These are phyloP conservation scores for Gallinago paraguaiae DNA, from an alignment of 2,113 vertebrate genomes.

Conservation along the genomic window DNA sequence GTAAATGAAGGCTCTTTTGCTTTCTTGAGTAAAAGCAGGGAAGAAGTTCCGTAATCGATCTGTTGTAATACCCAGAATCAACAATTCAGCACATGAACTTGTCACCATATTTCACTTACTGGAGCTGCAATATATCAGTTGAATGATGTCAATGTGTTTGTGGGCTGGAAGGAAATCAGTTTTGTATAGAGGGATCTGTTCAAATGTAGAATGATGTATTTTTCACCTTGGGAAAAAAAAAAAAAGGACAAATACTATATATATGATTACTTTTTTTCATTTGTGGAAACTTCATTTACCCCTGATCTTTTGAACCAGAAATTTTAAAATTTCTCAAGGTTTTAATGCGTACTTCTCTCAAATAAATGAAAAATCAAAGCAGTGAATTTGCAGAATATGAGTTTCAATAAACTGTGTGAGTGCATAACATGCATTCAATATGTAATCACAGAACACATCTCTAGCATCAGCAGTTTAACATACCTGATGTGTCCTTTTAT, in stretches of 20 bases:
- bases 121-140: neutral
- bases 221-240: neutral
- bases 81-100: slow-evolving; percentile 19
- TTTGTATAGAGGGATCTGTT: slow-evolving; percentile 21
- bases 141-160: neutral
- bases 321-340: neutral
- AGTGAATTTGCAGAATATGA: neutral
- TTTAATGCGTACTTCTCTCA: neutral
- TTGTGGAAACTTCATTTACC: neutral
- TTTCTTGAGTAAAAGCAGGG: slow-evolving; percentile 8
- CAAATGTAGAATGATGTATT: neutral
- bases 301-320: neutral
- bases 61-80: slow-evolving; percentile 50
- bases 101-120: neutral
- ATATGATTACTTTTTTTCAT: neutral
- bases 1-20: slow-evolving; percentile 7
- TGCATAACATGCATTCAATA: neutral
- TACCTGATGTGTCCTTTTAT: neutral
- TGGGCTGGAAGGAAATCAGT: neutral
- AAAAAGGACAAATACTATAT: neutral
- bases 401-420: neutral
- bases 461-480: neutral
- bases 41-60: slow-evolving; percentile 19
- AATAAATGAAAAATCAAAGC: neutral
- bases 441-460: neutral